phyloP scores from a whole-genome alignment of 2,888 invertebrate species.

The Nemurella pictetii region DNA sequence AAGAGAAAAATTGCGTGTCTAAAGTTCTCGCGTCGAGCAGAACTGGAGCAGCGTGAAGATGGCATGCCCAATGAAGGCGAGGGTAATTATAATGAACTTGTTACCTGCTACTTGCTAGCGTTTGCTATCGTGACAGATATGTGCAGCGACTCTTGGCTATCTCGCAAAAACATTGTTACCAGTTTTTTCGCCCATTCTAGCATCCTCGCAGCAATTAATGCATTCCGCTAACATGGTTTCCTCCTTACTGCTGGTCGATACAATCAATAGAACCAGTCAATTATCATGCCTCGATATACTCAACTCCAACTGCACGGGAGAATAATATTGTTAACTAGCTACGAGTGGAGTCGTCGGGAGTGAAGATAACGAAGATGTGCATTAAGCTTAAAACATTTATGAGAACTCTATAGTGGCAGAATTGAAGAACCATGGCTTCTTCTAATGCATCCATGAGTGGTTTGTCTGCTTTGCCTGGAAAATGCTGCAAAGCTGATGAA shows the following conservation, averaged over 20 bases:
- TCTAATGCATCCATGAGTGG: neutral
- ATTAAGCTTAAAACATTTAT: neutral
- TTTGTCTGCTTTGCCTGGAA: neutral
- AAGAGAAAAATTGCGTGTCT: too few relatives aligned
- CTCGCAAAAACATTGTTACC: slow-evolving; percentile 27
- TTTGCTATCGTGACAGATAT: slow-evolving; percentile 26
- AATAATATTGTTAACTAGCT: neutral
- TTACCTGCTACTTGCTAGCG: neutral
- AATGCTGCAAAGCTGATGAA: neutral
- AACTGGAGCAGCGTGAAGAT: too few relatives aligned
- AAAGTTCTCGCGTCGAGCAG: too few relatives aligned
- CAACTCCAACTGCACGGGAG: neutral
- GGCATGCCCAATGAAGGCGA: too few relatives aligned
- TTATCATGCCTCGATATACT: slow-evolving; percentile 1
- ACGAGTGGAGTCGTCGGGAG: neutral
- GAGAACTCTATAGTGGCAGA: too few relatives aligned
- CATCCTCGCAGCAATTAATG: slow-evolving; percentile 14
- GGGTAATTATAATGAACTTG: slow-evolving; percentile 21
- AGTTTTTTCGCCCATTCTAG: slow-evolving; percentile 8
- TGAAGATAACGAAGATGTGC: neutral
- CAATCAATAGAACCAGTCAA: slow-evolving; percentile 26
- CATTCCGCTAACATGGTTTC: slow-evolving; percentile 30
- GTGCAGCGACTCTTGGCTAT: neutral
- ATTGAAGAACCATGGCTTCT: neutral
- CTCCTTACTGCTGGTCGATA: slow-evolving; percentile 20